Conservation (phyloP, 2,797 vertebrate genomes). For the Ibycter americanus region DNA sequence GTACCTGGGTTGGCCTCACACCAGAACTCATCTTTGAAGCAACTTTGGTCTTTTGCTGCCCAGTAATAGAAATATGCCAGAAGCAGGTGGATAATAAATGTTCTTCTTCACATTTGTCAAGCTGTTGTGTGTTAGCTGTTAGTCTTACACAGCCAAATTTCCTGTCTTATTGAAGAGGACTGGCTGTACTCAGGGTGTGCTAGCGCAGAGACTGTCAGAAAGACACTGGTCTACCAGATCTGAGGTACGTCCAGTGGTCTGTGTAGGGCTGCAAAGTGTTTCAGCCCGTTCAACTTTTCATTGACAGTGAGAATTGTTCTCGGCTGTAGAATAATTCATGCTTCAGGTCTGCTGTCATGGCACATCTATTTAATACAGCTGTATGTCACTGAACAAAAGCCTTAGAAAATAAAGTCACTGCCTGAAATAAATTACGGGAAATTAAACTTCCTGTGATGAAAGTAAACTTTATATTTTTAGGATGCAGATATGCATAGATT, state of each 20-base stretch:
- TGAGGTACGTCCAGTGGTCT: no score
- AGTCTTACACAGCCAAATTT: not conserved
- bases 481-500: not conserved
- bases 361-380: not conserved
- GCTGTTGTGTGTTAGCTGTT: not conserved
- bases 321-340: not conserved
- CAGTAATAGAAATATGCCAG: not conserved
- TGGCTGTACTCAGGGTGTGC: not conserved
- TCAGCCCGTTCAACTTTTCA: not conserved
- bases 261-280: not conserved
- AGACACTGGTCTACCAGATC: not conserved
- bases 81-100: not conserved
- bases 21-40: not conserved
- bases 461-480: not conserved
- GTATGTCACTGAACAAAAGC: not conserved
- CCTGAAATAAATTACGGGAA: not conserved
- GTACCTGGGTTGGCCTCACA: slow-evolving; percentile 37
- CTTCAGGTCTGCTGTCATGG: not conserved
- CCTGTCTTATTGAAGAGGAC: not conserved
- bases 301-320: not conserved
- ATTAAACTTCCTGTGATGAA: not conserved
- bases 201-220: not conserved
- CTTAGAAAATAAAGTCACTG: not conserved
- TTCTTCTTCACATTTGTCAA: not conserved
- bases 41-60: not conserved